phyloP scores from a whole-genome alignment of 2,797 vertebrate genomes.

The Sylvia borin region DNA sequence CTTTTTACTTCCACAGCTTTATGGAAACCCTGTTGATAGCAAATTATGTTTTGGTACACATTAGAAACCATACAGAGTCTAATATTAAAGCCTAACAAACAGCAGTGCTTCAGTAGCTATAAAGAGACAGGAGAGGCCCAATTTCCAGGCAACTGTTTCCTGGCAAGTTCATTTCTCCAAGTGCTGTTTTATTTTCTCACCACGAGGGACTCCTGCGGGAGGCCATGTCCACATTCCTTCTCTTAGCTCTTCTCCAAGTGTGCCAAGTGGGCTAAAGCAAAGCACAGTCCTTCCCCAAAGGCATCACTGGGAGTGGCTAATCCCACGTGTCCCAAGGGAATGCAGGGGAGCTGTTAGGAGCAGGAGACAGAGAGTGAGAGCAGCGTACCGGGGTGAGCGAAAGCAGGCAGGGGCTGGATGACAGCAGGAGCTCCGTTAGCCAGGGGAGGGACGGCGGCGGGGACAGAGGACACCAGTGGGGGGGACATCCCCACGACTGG shows the following conservation, averaged over 20 bases:
- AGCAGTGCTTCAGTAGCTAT: background rate
- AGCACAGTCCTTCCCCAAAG: background rate
- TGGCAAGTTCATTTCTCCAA: background rate
- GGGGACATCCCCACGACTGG: constrained; percentile 92
- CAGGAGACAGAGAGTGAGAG: background rate
- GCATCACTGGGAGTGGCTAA: background rate
- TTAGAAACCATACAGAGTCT: background rate
- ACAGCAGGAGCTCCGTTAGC: constrained; percentile 92
- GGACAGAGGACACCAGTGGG: constrained; percentile 87
- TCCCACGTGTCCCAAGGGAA: background rate
- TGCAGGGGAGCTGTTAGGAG: constrained; percentile 36
- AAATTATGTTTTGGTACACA: background rate
- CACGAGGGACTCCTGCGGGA: background rate
- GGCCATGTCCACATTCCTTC: background rate
- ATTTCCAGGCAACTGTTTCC: background rate
- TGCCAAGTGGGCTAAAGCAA: background rate
- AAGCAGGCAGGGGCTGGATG: constrained; percentile 90
- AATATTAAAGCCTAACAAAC: background rate
- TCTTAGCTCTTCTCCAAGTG: background rate
- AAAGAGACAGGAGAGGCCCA: background rate
- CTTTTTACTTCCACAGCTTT: background rate
- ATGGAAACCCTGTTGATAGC: background rate
- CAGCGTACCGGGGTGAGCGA: constrained; percentile 88
- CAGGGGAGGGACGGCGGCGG: constrained; percentile 86
- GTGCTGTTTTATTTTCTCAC: background rate